Evolutionary conservation across 2,888 invertebrate genomes (phyloP), one percentile per base, ranked within the genome.

Genomic region (Nebria salina): DNA sequence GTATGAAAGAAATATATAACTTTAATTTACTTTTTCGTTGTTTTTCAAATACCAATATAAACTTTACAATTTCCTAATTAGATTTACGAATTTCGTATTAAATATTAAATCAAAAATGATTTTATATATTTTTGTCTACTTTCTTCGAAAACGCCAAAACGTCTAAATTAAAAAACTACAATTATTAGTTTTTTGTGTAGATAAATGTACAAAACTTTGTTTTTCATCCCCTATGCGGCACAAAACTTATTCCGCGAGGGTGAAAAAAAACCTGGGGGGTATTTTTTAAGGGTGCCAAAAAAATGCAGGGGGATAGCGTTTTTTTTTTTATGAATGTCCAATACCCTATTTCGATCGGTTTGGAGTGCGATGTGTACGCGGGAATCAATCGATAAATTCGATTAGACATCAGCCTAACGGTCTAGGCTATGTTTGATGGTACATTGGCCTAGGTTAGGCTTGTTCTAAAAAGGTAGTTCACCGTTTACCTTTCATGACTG

Each of bases 351-450:
- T 88, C 87, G 87, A 88, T 88, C 87, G 85, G 83, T 70, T 70
- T 76, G 72, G 75, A 81, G 84, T 83, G 85, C 7, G 4, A 0
- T 34, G 54, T 8, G 54, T 7, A 54, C 54, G 54, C 86, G 87
- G 86, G 86, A 86, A 87, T 87, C 87, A 87, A 88, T 88, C 88
- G 88, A 88, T 88, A 86, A 83, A 85, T 88, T 88, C 88, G 88
- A 88, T 88, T 88, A 87, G 84, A 84, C 84, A 54, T 54, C 54
- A 8, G 13, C 54, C 54, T 54, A 54, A 54, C 54, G 54, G 54
- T 54, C 54, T 54, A 54, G 84, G 84, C 84, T 84, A 83, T 83
- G 83, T 70, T 82, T 76, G 73, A 65, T 68, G 81, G 54, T 82
- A 82, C 79, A 84, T 88, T 88, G 85, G 82, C 86, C 86, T 87